Conservation (phyloP, 1,140 invertebrate genomes). For the Halictus rubicundus region DNA sequence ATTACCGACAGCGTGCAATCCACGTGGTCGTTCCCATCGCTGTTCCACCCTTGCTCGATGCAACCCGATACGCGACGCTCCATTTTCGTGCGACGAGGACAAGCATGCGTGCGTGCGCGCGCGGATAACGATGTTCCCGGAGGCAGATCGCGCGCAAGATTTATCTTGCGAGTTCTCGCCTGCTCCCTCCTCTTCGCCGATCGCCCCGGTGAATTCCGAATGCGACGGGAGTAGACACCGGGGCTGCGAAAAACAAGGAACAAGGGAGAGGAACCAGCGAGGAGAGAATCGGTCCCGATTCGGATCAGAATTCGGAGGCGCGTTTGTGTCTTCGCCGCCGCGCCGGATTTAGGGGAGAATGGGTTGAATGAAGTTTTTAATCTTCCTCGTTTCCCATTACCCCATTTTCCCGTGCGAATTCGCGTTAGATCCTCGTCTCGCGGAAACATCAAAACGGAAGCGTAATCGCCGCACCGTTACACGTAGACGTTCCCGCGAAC, state of each 20-base stretch:
- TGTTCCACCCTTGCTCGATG: slow-evolving; percentile 24
- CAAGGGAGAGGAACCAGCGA: not conserved
- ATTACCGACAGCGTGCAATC: slow-evolving; percentile 29
- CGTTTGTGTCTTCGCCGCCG: slow-evolving; percentile 48
- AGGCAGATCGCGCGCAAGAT: slow-evolving; percentile 62
- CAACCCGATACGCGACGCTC: slow-evolving; percentile 4
- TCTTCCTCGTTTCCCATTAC: no score
- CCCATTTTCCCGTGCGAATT: slow-evolving; percentile 21
- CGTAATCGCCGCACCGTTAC: slow-evolving; percentile 40
- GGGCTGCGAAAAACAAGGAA: slow-evolving; percentile 8
- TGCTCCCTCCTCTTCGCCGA: slow-evolving; percentile 39
- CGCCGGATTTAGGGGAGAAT: slow-evolving; percentile 48
- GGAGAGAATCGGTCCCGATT: not conserved
- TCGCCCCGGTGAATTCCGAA: slow-evolving; percentile 52
- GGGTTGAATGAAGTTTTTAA: no score
- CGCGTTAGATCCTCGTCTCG: slow-evolving; percentile 39
- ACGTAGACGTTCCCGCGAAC: slow-evolving; percentile 38
- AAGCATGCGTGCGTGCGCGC: slow-evolving; percentile 12
- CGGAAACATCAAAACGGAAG: no score
- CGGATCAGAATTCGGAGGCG: no score
- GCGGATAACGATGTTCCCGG: slow-evolving; percentile 52
- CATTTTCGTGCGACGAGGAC: slow-evolving; percentile 6
- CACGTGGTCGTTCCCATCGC: slow-evolving; percentile 24
- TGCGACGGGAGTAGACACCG: slow-evolving; percentile 41
- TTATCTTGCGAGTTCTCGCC: slow-evolving; percentile 59